Conservation (phyloP, 2,797 vertebrate species). For the Monodelphis domestica region DNA sequence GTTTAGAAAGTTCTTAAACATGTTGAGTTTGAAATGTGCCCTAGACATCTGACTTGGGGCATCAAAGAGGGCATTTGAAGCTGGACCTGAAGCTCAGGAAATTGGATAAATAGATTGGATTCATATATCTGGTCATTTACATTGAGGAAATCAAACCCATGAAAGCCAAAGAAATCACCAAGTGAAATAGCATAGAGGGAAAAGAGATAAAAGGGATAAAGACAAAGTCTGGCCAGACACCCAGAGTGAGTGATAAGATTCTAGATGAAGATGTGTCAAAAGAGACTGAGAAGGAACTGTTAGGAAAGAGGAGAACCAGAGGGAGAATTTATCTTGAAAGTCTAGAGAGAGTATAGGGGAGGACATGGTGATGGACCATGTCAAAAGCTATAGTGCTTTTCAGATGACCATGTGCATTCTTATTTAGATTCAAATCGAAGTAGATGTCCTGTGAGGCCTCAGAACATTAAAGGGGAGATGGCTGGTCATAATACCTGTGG, state of each 20-base stretch:
- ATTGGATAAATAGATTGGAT: too few relatives aligned
- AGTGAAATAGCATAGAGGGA: background rate
- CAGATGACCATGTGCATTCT: background rate
- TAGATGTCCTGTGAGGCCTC: background rate
- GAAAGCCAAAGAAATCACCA: background rate
- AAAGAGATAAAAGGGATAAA: background rate
- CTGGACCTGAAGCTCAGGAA: background rate
- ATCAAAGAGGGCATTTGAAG: background rate
- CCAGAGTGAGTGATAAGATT: background rate
- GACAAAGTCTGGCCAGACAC: background rate
- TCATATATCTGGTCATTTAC: background rate
- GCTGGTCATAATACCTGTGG: background rate
- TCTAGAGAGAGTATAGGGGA: background rate
- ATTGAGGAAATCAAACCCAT: background rate
- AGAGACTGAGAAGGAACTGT: background rate
- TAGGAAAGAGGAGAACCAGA: background rate
- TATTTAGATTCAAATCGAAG: background rate
- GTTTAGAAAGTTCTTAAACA: background rate
- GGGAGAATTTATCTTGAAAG: background rate
- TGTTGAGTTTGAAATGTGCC: background rate
- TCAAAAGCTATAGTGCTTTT: background rate
- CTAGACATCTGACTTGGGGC: background rate
- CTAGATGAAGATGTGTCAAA: background rate
- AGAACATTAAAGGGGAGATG: background rate
- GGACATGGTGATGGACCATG: background rate